Base-by-base conservation (phyloP, 2,113 vertebrate genomes). In the Ceratotherium simum region DNA sequence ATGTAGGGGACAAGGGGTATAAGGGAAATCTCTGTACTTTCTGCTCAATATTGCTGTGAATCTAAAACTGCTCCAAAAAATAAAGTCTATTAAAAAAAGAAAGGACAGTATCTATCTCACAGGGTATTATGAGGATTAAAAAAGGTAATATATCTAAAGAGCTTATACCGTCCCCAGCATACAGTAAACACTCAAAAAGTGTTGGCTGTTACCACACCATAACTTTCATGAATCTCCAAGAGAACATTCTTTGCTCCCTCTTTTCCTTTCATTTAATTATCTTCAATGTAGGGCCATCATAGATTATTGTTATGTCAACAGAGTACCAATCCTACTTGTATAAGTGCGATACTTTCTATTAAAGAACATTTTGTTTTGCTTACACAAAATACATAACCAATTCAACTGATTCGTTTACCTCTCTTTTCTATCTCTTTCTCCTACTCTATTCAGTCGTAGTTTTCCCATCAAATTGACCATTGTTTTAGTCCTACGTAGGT, bases 111-210 rank as follows among this genome's bases (percentile, higher is more conserved):
- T 79, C 18, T 90, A 25, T 82, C 51, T 76, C 76, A 70, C 6
- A 92, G 16, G 31, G 64, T 8, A 1, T 56, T 83, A 70, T 80
- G 25, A 90, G 13, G 80, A 96, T 81, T 91, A 42, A 36, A 96
- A 95, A 83, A 36, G 12, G 16, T 79, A 69, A 78, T 8, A n/a
- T 67, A 86, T 90, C 39, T 87, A 84, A 94, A 93, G n/a, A 70
- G 29, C n/a, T 42, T 73, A 31, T 25, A 69, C 25, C 56, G 85
- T 76, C 48, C 4, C 31, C 81, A 81, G 85, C 29, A 95, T 14
- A 84, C 0, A 80, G 31, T 69, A 91, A 92, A 94, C 36, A 51
- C 8, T 90, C 8, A 33, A n/a, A 82, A 18, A 58, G 21, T 18
- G 0, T 33, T 31, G 81, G 23, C n/a, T 75, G 17, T 58, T 87